Evolutionary conservation across 2,888 invertebrate species (phyloP).

Genomic region (Phyllotreta striolata): DNA sequence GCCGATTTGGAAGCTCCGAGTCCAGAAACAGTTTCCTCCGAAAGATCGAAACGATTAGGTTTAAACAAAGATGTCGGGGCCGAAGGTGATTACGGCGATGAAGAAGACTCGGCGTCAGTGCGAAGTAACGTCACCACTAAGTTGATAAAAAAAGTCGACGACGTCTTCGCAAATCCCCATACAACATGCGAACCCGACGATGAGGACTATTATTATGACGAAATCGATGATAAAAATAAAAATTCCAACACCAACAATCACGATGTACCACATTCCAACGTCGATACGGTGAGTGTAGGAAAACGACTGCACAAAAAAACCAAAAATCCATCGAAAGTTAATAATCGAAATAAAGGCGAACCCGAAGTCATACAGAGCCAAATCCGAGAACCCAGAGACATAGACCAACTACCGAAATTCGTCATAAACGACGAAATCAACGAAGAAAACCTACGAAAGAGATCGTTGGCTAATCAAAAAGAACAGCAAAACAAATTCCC

Average conservation of each 20-base stretch:
- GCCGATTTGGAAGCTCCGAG: slow-evolving; percentile 34
- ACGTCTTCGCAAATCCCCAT: slow-evolving; percentile 41
- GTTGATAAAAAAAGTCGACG: slow-evolving; percentile 42
- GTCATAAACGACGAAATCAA: slow-evolving; percentile 41
- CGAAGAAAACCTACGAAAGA: slow-evolving; percentile 39
- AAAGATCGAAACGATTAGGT: slow-evolving; percentile 9
- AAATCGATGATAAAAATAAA: slow-evolving; percentile 29
- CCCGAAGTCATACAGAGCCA: slow-evolving; percentile 1
- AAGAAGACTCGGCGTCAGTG: slow-evolving; percentile 43
- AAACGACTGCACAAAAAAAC: slow-evolving; percentile 28
- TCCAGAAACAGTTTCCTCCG: slow-evolving; percentile 18
- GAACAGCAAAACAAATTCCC: slow-evolving; percentile 35
- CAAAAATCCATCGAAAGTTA: slow-evolving; percentile 14
- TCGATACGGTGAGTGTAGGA: slow-evolving; percentile 14
- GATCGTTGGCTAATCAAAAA: slow-evolving; percentile 33
- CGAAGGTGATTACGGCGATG: slow-evolving; percentile 48
- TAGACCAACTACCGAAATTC: slow-evolving; percentile 45
- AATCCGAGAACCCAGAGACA: slow-evolving; percentile 25
- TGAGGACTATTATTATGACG: slow-evolving; percentile 36
- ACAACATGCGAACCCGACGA: slow-evolving; percentile 30
- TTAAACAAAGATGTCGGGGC: slow-evolving; percentile 34
- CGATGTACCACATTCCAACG: slow-evolving; percentile 18
- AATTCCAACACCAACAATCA: slow-evolving; percentile 10
- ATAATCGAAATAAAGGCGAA: neutral
- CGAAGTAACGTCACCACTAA: slow-evolving; percentile 32